Conservation (phyloP, 2,113 vertebrate species). For the Corynorhinus townsendii region DNA sequence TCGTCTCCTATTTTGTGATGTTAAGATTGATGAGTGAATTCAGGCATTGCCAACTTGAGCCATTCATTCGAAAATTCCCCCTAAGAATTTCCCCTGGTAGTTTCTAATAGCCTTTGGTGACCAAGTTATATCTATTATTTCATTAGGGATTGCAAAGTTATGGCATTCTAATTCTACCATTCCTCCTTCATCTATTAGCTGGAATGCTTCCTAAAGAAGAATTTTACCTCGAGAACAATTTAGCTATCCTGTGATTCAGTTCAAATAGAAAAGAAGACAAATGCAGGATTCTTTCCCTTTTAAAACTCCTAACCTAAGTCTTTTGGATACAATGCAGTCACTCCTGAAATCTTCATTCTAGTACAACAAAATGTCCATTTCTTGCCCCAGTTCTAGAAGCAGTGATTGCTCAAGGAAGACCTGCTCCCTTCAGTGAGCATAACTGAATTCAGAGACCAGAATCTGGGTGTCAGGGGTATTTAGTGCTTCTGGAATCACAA, state of each 20-base stretch:
- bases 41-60: background rate
- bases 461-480: background rate
- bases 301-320: slow-evolving; percentile 51
- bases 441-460: background rate
- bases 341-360: background rate
- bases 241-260: slow-evolving; percentile 38
- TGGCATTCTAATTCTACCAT: background rate
- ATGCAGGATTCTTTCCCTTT: slow-evolving; percentile 62
- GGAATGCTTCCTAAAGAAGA: slow-evolving; percentile 53
- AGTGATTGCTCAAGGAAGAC: too few relatives aligned
- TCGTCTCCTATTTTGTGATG: background rate
- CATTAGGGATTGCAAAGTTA: background rate
- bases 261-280: slow-evolving; percentile 58
- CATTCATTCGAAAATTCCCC: background rate
- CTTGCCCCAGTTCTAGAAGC: background rate
- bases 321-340: background rate
- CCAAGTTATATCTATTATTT: background rate
- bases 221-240: slow-evolving; percentile 48
- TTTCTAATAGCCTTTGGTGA: background rate
- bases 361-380: background rate
- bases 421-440: background rate
- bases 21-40: background rate
- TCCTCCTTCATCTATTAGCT: background rate
- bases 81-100: background rate
- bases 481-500: background rate